Base-by-base conservation (phyloP, 2,888 invertebrate species). In the Andrena minutula region DNA sequence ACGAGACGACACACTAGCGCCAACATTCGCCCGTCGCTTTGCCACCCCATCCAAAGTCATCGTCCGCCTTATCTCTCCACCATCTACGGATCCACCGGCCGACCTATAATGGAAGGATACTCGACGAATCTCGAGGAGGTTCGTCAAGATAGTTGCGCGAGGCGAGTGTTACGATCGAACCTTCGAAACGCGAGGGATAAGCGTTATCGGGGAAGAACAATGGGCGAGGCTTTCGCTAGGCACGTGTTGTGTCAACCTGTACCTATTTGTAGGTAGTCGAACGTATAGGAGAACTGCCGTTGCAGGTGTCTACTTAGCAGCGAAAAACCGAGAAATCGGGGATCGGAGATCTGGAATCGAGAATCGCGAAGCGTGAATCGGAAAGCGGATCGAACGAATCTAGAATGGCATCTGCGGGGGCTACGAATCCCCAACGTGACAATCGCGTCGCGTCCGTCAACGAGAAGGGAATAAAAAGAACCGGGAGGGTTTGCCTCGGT, bases 371-470 rank as follows among this genome's bases (percentile, higher is more conserved):
- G 23, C 58, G 47, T 47, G 53, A 60, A 69, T 35, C 71, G 61
- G 23, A 23, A n/a, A 53, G 41, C 83, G 85, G 79, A 89, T 89
- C 86, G 85, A 76, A 82, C 86, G 87, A 88, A 91, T 90, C 90
- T 88, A 76, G 86, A 87, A 87, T 87, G 88, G 85, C 86, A 88
- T 91, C 85, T 86, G 87, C 78, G 82, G 83, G 75, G 49, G 88
- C 86, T 83, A 83, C 89, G 89, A 91, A 90, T 90, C 90, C 90
- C 90, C 90, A 89, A 82, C 83, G 89, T 87, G 89, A 90, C 90
- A 90, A 90, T 90, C 78, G 79, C 56, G 76, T 66, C 87, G 86
- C 87, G 87, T 90, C 87, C 89, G 88, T 89, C 90, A 87, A 86
- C 90, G 88, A 88, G 81, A 63, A 83, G 81, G 86, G 85, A 87